Conservation (phyloP, 2,797 vertebrate genomes). For the Dicrostonyx torquatus region DNA sequence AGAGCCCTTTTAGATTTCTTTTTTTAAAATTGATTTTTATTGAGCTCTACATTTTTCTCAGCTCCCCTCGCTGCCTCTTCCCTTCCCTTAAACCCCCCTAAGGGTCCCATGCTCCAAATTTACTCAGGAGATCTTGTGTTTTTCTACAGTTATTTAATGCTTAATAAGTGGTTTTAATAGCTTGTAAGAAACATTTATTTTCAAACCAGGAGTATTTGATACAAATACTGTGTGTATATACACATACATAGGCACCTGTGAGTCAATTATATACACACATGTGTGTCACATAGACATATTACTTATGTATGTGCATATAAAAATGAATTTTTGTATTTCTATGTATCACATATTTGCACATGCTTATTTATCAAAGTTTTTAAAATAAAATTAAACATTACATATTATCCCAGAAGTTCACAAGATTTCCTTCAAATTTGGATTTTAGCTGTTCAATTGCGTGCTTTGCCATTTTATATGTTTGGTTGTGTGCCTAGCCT, state of each 20-base stretch:
- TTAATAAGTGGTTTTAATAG: neutral
- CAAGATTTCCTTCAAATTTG: conserved; percentile 5
- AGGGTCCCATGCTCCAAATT: too few relatives aligned
- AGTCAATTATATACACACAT: neutral
- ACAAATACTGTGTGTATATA: neutral
- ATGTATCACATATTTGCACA: neutral
- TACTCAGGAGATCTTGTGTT: too few relatives aligned
- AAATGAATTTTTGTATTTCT: neutral
- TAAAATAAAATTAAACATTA: neutral
- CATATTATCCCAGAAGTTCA: conserved; percentile 6
- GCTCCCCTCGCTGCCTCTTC: too few relatives aligned
- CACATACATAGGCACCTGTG: neutral
- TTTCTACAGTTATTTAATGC: neutral
- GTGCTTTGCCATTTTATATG: neutral
- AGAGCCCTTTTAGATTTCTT: neutral
- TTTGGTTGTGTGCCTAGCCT: too few relatives aligned
- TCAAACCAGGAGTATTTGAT: neutral
- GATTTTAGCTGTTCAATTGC: neutral
- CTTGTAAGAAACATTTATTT: neutral
- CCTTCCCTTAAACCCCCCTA: too few relatives aligned
- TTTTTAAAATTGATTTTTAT: too few relatives aligned
- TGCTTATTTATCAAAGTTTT: neutral
- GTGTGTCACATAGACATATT: neutral
- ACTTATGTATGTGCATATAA: neutral
- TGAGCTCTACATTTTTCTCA: too few relatives aligned